These are phyloP conservation scores for Anabas testudineus DNA, from an alignment of 2,797 vertebrate genomes.

Conservation along the genomic window DNA sequence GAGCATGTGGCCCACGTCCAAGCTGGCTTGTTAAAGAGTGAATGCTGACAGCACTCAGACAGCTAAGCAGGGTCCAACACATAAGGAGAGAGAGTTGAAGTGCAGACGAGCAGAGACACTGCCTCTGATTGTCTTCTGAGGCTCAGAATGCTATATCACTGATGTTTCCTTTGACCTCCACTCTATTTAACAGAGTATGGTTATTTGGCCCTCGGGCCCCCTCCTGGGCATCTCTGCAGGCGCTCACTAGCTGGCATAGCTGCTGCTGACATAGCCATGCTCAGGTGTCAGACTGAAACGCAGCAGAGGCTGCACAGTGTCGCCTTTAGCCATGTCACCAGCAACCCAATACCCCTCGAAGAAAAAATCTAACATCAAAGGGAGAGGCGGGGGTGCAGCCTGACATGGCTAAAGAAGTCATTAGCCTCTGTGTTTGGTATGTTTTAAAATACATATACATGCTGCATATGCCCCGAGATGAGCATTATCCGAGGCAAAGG, in stretches of 20 bases:
- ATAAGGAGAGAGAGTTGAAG: conserved; percentile 13
- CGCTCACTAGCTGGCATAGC: conserved; percentile 41
- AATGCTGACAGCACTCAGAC: conserved; percentile 52
- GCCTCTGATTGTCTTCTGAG: conserved; percentile 20
- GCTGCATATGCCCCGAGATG: too few species aligned
- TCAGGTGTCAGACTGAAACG: conserved; percentile 75
- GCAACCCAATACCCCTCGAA: conserved; percentile 62
- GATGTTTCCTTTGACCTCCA: conserved; percentile 34
- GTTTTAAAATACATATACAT: too few species aligned
- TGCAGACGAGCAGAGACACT: background rate
- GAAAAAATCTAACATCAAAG: conserved; percentile 69
- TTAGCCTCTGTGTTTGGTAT: conserved; percentile 8
- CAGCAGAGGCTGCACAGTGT: conserved; percentile 57
- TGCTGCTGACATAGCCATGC: conserved; percentile 65
- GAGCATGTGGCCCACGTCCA: conserved; percentile 42
- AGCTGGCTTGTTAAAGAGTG: conserved; percentile 38
- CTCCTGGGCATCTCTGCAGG: conserved; percentile 9
- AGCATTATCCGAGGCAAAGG: too few species aligned
- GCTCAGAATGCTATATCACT: conserved; percentile 19
- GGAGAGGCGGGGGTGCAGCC: conserved; percentile 1
- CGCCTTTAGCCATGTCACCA: conserved; percentile 55
- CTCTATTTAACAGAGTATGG: conserved; percentile 21
- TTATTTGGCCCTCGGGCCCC: conserved; percentile 9
- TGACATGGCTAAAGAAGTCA: conserved; percentile 4
- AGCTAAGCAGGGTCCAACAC: conserved; percentile 21